Evolutionary conservation across 2,888 invertebrate species (phyloP).

Genomic region (Caenorhabditis panamensis): DNA sequence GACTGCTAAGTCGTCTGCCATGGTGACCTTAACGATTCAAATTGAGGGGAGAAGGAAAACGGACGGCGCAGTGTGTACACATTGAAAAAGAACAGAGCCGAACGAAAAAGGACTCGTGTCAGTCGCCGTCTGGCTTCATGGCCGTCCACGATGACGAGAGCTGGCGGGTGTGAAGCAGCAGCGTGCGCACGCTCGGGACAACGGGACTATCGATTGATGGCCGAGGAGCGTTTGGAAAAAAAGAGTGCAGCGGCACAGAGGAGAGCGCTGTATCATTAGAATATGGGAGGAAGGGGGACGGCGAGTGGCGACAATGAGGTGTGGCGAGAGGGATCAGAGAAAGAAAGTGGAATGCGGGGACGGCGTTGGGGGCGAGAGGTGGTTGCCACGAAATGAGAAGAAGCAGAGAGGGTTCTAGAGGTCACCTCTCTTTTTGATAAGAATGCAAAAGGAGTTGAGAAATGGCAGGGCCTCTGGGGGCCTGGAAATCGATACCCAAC

Average conservation of each 20-base stretch:
- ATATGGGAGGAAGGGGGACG: not conserved
- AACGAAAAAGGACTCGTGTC: not conserved
- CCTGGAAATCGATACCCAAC: no score
- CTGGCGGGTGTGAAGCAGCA: not conserved
- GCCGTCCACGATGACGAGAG: not conserved
- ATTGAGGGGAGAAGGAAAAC: not conserved
- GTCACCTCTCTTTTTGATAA: no score
- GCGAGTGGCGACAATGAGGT: not conserved
- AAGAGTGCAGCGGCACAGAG: not conserved
- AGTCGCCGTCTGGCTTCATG: no score
- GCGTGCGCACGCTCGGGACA: not conserved
- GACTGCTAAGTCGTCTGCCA: not conserved
- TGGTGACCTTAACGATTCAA: not conserved
- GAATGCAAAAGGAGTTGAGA: no score
- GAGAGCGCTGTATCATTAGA: not conserved
- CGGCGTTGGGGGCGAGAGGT: no score
- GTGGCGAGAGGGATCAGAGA: not conserved
- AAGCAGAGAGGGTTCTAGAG: no score
- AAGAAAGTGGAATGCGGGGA: no score
- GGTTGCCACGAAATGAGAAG: no score
- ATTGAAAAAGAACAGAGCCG: not conserved
- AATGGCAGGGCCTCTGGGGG: no score
- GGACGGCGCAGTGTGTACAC: not conserved
- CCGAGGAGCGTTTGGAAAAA: not conserved
- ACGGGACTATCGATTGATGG: conserved; percentile 5